Conservation (phyloP, 1,140 invertebrate species). For the Drosophila dunni region DNA sequence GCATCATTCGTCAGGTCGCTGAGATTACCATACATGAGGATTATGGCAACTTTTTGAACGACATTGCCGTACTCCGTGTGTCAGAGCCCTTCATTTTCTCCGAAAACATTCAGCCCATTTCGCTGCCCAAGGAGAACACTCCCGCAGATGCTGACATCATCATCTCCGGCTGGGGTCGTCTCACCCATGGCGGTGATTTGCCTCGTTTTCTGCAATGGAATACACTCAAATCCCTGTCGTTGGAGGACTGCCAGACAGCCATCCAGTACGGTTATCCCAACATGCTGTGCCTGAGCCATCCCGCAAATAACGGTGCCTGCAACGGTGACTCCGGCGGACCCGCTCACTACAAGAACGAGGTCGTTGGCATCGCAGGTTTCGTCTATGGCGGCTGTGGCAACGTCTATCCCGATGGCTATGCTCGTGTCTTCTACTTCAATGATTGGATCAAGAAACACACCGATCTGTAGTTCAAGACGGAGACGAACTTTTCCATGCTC, state of each 20-base stretch:
- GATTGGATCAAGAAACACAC: constrained; percentile 84
- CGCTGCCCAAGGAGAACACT: constrained; percentile 63
- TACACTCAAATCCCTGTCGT: constrained; percentile 52
- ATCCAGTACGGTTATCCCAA: constrained; percentile 38
- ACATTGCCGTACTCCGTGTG: constrained; percentile 85
- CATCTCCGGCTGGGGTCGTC: constrained; percentile 86
- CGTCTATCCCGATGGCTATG: constrained; percentile 86
- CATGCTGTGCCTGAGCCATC: constrained; percentile 65
- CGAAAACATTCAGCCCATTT: constrained; percentile 75
- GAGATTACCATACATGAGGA: constrained; percentile 77
- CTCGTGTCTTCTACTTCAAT: constrained; percentile 82
- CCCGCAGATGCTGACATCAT: constrained; percentile 56
- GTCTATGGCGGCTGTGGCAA: constrained; percentile 61
- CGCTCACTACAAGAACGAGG: constrained; percentile 62
- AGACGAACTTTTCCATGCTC: background rate
- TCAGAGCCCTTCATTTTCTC: constrained; percentile 72
- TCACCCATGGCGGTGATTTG: constrained; percentile 58
- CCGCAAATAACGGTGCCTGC: constrained; percentile 62
- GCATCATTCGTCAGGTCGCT: constrained; percentile 47
- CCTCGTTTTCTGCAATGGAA: constrained; percentile 68
- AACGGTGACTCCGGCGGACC: constrained; percentile 76
- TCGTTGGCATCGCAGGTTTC: constrained; percentile 74
- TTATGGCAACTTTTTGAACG: constrained; percentile 83
- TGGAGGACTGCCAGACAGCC: constrained; percentile 28
- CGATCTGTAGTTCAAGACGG: constrained; percentile 5